phyloP scores from a whole-genome alignment of 1,140 invertebrate species.

The Carposina sasakii region DNA sequence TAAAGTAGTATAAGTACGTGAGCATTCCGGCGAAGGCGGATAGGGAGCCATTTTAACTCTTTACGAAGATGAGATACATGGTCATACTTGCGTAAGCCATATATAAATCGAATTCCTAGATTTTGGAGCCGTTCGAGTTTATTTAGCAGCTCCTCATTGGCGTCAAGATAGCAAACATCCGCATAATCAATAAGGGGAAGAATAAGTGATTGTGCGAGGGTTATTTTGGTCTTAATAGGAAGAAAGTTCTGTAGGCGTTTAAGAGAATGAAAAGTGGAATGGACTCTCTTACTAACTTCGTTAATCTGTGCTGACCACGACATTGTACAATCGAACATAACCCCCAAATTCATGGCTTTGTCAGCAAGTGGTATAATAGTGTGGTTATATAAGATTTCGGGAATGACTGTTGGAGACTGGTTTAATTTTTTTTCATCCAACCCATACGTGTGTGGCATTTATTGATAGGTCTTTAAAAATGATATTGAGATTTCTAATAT shows the following conservation, averaged over 20 bases:
- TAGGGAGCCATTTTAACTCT: background rate
- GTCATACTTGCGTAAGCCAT: background rate
- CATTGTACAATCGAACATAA: background rate
- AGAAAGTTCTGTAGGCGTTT: background rate
- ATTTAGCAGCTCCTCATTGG: background rate
- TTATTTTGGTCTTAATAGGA: background rate
- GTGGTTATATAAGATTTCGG: background rate
- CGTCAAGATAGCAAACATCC: background rate
- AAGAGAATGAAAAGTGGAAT: background rate
- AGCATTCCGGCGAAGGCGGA: too few species aligned
- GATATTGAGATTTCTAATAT: too few species aligned
- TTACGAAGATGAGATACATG: background rate
- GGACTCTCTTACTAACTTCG: background rate
- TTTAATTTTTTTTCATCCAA: too few species aligned
- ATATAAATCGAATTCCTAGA: background rate
- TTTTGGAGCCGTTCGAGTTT: background rate
- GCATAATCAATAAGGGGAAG: background rate
- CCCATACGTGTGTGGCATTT: too few species aligned
- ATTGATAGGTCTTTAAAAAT: too few species aligned
- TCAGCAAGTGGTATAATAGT: background rate
- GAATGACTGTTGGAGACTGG: too few species aligned
- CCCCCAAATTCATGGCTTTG: background rate
- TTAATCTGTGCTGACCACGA: background rate
- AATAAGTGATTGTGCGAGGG: background rate
- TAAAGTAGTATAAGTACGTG: too few species aligned